Evolutionary conservation across 1,140 invertebrate genomes (phyloP).

Genomic region (Lepidurus arcticus): DNA sequence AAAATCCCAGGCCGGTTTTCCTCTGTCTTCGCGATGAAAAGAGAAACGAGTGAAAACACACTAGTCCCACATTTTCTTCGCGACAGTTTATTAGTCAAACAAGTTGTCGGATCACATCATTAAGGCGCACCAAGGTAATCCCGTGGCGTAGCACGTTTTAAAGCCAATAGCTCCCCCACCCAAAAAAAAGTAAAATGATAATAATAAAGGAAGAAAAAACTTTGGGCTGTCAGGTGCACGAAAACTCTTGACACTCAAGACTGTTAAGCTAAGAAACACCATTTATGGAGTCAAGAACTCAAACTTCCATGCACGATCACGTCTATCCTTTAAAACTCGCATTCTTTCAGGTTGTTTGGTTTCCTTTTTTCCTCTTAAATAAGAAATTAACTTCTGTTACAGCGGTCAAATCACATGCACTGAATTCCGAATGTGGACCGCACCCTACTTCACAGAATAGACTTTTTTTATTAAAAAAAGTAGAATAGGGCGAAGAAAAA

Average conservation of each 20-base stretch:
- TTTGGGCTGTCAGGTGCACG: neutral
- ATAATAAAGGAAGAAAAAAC: neutral
- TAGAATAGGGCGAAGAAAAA: neutral
- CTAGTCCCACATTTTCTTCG: neutral
- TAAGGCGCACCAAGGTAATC: neutral
- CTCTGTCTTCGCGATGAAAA: neutral
- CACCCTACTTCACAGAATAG: neutral
- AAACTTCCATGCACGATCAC: neutral
- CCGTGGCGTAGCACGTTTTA: neutral
- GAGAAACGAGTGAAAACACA: neutral
- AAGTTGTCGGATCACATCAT: neutral
- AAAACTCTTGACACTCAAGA: neutral
- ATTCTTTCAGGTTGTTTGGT: neutral
- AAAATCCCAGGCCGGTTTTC: neutral
- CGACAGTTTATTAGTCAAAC: neutral
- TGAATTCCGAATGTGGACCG: neutral
- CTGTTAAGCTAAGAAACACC: conserved; percentile 3
- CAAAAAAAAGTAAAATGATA: neutral
- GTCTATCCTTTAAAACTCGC: neutral
- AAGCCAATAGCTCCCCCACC: neutral
- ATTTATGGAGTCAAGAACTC: conserved; percentile 11
- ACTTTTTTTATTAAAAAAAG: neutral
- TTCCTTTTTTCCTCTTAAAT: neutral
- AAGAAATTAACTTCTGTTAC: neutral
- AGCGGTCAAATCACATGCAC: neutral